A percentile compares a stretch with the other conserved stretches of the same genome.
phyloP scores from a whole-genome alignment of 35 echinoderm and acorn worm genomes.

The Heliocidaris erythrogramma region DNA sequence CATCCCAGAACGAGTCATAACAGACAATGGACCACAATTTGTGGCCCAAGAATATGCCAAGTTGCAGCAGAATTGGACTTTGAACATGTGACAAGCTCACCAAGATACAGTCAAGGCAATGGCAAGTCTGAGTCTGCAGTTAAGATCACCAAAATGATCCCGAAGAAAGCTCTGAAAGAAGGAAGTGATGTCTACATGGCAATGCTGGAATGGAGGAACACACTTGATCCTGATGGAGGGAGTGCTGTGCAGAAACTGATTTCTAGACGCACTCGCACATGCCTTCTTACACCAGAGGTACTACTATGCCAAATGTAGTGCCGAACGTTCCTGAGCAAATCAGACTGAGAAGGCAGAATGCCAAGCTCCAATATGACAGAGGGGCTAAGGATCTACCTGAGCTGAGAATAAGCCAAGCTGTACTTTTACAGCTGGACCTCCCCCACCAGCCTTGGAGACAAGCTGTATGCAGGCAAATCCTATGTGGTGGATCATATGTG shows the following conservation, averaged over 20 bases:
- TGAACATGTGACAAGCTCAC: conserved; percentile 58
- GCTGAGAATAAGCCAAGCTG: conserved; percentile 67
- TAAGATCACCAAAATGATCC: conserved; percentile 70
- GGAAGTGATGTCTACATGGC: conserved; percentile 53
- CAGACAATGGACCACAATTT: conserved; percentile 71
- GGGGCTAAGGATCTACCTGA: conserved; percentile 71
- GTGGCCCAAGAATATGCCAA: conserved; percentile 41
- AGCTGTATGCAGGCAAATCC: conserved; percentile 57
- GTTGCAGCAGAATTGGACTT: conserved; percentile 59
- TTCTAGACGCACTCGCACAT: conserved; percentile 63
- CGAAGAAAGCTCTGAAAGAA: conserved; percentile 71
- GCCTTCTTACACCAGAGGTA: conserved; percentile 62
- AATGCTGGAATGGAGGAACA: conserved; percentile 79
- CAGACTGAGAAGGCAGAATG: conserved; percentile 49
- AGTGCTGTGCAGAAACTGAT: conserved; percentile 83
- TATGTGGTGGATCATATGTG: conserved; percentile 63
- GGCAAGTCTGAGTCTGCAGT: conserved; percentile 66
- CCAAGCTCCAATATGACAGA: conserved; percentile 78
- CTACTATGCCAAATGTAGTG: conserved; percentile 63
- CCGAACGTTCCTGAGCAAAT: conserved; percentile 68
- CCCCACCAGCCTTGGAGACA: conserved; percentile 44
- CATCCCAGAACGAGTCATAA: conserved; percentile 59
- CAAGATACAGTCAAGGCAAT: conserved; percentile 71
- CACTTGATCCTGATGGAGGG: conserved; percentile 52
- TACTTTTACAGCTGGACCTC: conserved; percentile 66